These are phyloP conservation scores for Apis cerana DNA, from an alignment of 1,140 invertebrate species.

Conservation along the genomic window DNA sequence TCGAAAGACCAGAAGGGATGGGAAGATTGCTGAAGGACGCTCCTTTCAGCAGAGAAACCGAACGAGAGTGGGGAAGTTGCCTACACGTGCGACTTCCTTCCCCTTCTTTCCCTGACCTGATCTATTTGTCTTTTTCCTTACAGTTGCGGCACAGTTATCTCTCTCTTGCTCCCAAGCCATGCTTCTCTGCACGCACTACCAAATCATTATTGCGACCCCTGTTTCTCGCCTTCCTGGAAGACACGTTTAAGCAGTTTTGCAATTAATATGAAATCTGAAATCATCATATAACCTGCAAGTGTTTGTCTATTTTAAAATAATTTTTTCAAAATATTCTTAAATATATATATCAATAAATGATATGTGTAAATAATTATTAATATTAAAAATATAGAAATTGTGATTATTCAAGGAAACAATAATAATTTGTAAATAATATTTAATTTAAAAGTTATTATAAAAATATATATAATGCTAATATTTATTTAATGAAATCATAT, in stretches of 20 bases:
- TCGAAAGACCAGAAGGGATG: conserved; percentile 36
- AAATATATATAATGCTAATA: no score
- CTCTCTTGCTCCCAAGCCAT: background rate
- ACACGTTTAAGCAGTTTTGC: background rate
- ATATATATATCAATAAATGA: no score
- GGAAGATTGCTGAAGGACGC: conserved; percentile 46
- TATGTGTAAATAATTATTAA: background rate
- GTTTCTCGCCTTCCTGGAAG: conserved; percentile 4
- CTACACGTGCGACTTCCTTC: conserved; percentile 43
- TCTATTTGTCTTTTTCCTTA: background rate
- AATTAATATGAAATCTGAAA: background rate
- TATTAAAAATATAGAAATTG: background rate
- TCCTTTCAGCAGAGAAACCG: conserved; percentile 36
- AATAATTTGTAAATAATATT: no score
- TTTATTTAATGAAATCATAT: no score
- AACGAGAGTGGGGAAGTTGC: conserved; percentile 31
- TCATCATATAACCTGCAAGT: no score
- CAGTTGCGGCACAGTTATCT: background rate
- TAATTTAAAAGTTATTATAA: no score
- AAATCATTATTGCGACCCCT: conserved; percentile 12
- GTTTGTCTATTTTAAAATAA: background rate
- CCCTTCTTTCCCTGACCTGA: conserved; percentile 29
- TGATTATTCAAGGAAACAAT: no score
- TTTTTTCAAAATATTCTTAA: background rate
- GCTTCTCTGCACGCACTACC: conserved; percentile 2